Base-by-base conservation (phyloP, 2,113 vertebrate species). In the Helogale parvula region DNA sequence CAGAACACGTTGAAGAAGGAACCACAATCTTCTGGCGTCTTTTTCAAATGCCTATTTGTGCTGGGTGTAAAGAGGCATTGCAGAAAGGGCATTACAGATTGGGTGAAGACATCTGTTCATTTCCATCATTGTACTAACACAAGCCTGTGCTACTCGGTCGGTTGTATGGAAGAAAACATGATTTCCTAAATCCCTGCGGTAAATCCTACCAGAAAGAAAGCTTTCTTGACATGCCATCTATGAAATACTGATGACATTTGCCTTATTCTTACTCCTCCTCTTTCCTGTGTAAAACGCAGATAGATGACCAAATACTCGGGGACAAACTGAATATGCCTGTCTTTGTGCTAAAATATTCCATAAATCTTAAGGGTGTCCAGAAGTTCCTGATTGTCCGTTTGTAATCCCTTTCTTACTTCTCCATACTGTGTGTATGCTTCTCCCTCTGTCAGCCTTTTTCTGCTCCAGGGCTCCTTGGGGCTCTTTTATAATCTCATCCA, bases 241-340 rank as follows among this genome's bases (percentile, higher is more conserved):
- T 91, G 97, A 93, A 88, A 92, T 88, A 97, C 96, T 88, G 96
- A 80, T 47, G 97, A 98, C n/a, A 91, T 98, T 95, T 99, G 98
- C 99, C 98, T 99, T 99, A 99, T 81, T 97, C 52, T 98, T 54
- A 29, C 97, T 98, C 93, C 90, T 98, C 80, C 97, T 98, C 90
- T 98, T 98, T 98, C 98, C 98, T 98, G 87, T 98, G 96, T 96
- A 88, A 98, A 97, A 97, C 7, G 93, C 97, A 98, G 96, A 99
- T 89, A 98, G 93, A 98, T 93, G 98, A 99, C 98, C 98, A 98
- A 99, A 98, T 97, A 98, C 98, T 98, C 98, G 98, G 98, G 98
- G 98, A 98, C 95, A 98, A 97, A 97, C 94, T 97, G 88, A 98
- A 98, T 95, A 98, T 97, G 92, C 97, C 98, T 98, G 97, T 97